phyloP scores from a whole-genome alignment of 2,888 invertebrate genomes.

The Hypselothyrea guttata region DNA sequence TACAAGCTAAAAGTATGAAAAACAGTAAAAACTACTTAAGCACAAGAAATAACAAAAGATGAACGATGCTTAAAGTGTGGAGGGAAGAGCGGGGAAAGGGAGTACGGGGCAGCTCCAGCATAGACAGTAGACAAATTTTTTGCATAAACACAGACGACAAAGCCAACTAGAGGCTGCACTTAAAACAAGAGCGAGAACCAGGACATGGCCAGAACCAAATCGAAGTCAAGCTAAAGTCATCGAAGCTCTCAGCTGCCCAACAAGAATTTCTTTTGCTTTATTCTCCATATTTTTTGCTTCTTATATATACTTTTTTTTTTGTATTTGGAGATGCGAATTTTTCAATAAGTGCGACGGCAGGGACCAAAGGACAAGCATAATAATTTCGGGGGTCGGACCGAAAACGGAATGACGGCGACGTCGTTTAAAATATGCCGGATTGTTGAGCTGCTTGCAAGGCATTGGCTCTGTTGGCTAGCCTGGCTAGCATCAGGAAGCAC shows the following conservation, averaged over 20 bases:
- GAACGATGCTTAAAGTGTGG: constrained; percentile 7
- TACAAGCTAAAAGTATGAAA: constrained; percentile 78
- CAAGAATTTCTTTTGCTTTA: constrained; percentile 32
- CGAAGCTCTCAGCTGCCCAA: constrained; percentile 59
- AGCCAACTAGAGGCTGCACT: constrained; percentile 75
- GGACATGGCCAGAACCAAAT: constrained; percentile 26
- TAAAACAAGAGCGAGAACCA: constrained; percentile 63
- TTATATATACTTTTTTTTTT: constrained; percentile 15
- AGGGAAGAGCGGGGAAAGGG: too few relatives aligned
- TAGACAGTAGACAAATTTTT: constrained; percentile 74
- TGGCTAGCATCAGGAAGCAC: constrained; percentile 69
- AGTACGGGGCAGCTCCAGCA: constrained; percentile 8
- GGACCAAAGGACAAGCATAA: constrained; percentile 58
- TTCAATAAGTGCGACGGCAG: constrained; percentile 70
- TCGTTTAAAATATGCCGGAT: constrained; percentile 76
- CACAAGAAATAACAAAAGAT: constrained; percentile 74
- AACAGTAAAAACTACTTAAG: constrained; percentile 79
- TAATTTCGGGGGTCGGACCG: constrained; percentile 48
- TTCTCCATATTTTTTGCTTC: constrained; percentile 15
- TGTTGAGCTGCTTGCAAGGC: constrained; percentile 34
- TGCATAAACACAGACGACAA: constrained; percentile 77
- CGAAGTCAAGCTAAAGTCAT: constrained; percentile 58
- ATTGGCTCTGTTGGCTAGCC: background rate
- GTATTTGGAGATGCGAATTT: constrained; percentile 67
- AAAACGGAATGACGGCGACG: constrained; percentile 31